Evolutionary conservation across 2,797 vertebrate species (phyloP), one percentile per base, ranked within the genome.

Genomic region (Simalia tracyae): DNA sequence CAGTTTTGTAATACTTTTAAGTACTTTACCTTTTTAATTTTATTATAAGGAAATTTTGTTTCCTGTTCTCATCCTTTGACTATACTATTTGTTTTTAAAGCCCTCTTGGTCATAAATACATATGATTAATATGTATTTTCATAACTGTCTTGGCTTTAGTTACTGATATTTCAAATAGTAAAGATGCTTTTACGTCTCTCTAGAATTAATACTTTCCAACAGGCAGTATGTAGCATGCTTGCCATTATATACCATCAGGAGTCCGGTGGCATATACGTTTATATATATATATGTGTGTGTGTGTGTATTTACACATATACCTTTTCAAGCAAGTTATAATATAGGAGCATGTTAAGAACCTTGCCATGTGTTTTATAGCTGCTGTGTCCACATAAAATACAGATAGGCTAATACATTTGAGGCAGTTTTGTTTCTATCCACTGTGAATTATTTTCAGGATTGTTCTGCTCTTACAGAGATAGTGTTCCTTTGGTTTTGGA

Each of bases 1-100:
- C 95, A 94, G 93, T 96, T 96, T 95, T 89, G 59, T 95, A 95
- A 94, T 93, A 94, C 92, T 92, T 92, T 64, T 84, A 56, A 94
- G 94, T 94, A 92, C 92, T 96, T 96, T 92, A 95, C 94, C 90
- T 95, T 94, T 95, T 91, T 93, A 92, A 88, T 93, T 93, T 95
- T 89, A 87, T 92, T 1, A 0, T 91, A 84, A 93, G 92, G 90
- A 91, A 94, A 87, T 92, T 94, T 93, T 88, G 0, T 22, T 92
- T 24, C 36, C 63, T 5, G 56, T 59, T 36, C 28, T 86, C 86
- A 61, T 36, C n/a, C 68, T 46, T 94, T 92, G 36, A 24, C 92
- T 93, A 12, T 84, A 9, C 59, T 64, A 57, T 14, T 31, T 92
- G 64, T 95, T 94, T 93, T 84, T 59, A 3, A 0, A 0, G 66